A percentile compares a stretch with the other conserved stretches of the same genome.
These are phyloP conservation scores for Chirona hameri DNA, from an alignment of 2,888 invertebrate genomes.

Conservation along the genomic window DNA sequence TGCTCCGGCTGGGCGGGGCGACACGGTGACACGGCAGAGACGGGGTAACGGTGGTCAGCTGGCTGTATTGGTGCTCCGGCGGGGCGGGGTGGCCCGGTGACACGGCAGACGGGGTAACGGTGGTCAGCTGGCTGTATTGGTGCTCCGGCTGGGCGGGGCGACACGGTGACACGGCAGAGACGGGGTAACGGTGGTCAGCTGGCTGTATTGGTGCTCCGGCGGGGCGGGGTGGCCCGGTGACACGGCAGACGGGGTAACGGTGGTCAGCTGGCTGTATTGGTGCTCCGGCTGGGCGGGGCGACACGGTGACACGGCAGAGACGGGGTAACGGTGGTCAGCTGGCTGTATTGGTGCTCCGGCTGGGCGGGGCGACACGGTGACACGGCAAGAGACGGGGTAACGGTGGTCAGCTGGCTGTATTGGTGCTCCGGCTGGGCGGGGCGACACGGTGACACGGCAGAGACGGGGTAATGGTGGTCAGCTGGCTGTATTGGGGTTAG, in stretches of 20 bases:
- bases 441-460: no score
- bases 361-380: background rate
- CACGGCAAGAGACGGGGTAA: background rate
- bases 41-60: no score
- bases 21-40: background rate
- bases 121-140: slow-evolving; percentile 24
- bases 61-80: slow-evolving; percentile 32
- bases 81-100: background rate
- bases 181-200: no score
- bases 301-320: background rate
- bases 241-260: no score
- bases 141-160: background rate
- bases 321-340: no score
- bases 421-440: slow-evolving; percentile 29
- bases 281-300: background rate
- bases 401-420: no score
- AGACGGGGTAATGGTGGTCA: background rate
- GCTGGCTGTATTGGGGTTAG: no score
- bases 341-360: slow-evolving; percentile 32
- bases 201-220: slow-evolving; percentile 32
- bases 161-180: background rate
- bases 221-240: background rate
- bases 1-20: background rate
- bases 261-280: slow-evolving; percentile 24
- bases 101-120: no score